A percentile compares a stretch with the other conserved stretches of the same genome.
phyloP scores from a whole-genome alignment of 2,888 invertebrate genomes.

The Cryptops parisi region DNA sequence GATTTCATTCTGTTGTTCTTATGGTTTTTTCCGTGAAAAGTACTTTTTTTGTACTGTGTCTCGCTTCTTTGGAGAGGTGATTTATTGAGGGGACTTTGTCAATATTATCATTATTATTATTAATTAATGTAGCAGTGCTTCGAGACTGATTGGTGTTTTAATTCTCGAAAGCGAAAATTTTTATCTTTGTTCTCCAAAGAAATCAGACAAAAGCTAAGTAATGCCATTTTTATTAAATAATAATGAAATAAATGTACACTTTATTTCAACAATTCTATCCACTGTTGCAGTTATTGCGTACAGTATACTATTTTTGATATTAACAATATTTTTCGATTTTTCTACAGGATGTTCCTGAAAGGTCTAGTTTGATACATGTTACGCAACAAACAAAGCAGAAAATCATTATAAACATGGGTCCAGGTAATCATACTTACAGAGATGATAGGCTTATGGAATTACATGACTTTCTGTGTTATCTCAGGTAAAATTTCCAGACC shows the following conservation, averaged over 20 bases:
- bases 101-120: too few relatives aligned
- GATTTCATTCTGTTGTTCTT: neutral
- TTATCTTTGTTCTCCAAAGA: slow-evolving; percentile 13
- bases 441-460: too few relatives aligned
- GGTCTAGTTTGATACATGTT: too few relatives aligned
- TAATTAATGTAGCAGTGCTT: slow-evolving; percentile 1
- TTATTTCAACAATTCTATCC: slow-evolving; percentile 12
- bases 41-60: slow-evolving; percentile 11
- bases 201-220: slow-evolving; percentile 14
- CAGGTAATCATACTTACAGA: too few relatives aligned
- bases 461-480: too few relatives aligned
- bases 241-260: slow-evolving; percentile 18
- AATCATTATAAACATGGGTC: too few relatives aligned
- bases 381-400: too few relatives aligned
- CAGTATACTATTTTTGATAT: too few relatives aligned
- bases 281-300: too few relatives aligned
- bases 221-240: slow-evolving; percentile 18
- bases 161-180: neutral
- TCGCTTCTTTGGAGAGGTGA: slow-evolving; percentile 12
- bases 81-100: neutral
- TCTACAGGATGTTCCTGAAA: too few relatives aligned
- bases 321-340: too few relatives aligned
- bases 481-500: too few relatives aligned
- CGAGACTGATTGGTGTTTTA: slow-evolving; percentile 1
- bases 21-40: slow-evolving; percentile 3